Percentiles rank a stretch among this genome's conserved stretches.
phyloP scores from a whole-genome alignment of 2,113 vertebrate species.

The Ctenodactylus gundi region DNA sequence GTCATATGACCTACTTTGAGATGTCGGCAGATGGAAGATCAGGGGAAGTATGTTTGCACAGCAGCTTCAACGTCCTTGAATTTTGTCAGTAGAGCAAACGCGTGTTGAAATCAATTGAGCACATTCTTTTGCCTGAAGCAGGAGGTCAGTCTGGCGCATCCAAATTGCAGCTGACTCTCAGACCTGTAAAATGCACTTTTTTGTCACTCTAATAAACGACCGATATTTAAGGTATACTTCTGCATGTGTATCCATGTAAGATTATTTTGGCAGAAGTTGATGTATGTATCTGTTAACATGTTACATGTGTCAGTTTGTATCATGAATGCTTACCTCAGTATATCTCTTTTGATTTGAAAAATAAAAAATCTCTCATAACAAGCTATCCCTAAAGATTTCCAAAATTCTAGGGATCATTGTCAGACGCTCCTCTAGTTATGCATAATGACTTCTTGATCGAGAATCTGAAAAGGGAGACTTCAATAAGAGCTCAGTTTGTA shows the following conservation, averaged over 20 bases:
- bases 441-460: not conserved
- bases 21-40: not conserved
- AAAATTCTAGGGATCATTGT: not conserved
- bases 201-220: not conserved
- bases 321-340: not conserved
- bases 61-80: not conserved
- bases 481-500: not conserved
- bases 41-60: not conserved
- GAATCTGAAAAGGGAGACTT: not conserved
- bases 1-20: not conserved
- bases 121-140: not conserved
- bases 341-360: conserved; percentile 7
- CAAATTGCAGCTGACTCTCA: not conserved
- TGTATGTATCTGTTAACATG: not conserved
- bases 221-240: not conserved
- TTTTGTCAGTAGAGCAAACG: not conserved
- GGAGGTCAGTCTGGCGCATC: not conserved
- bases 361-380: not conserved
- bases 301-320: not conserved
- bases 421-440: not conserved
- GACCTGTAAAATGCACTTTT: not conserved
- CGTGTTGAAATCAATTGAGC: not conserved
- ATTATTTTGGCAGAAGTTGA: not conserved
- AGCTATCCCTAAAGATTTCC: not conserved
- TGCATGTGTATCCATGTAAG: not conserved